Base-by-base conservation (phyloP, 2,888 invertebrate genomes). In the Drosophila anomalata region DNA sequence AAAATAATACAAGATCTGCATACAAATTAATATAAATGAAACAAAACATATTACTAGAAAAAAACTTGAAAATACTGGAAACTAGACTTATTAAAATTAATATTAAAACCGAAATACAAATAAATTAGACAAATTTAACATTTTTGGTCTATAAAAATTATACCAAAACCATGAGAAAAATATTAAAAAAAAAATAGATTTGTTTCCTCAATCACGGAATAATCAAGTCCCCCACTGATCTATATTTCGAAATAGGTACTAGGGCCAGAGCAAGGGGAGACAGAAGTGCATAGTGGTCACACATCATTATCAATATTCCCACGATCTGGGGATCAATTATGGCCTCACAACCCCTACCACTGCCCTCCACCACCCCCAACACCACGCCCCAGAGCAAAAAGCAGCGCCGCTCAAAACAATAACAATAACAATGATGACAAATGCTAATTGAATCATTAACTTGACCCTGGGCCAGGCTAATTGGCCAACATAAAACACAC, bases 361-460 rank as follows among this genome's bases (percentile, higher is more conserved):
- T 22, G 22, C 22, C 22, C 22, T 22, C 8, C 29, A n/a, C n/a
- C 36, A n/a, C 36, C 36, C 33, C 42, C 17, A 42, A 4, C 2
- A 20, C 22, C 44, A 33, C 31, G 14, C 39, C 31, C 29, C 8
- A 42, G 33, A 48, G 20, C 12, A 20, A 20, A 12, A 33, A 5
- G 39, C 39, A 17, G 20, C 41, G 11, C 36, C 17, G 41, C 41
- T 42, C 3, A 20, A 42, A 42, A 42, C 41, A 42, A 42, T 42
- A 59, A 53, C 51, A 56, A 60, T 55, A 66, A 48, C 66, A 72
- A 67, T 56, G 84, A 81, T 82, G 82, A 84, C 84, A 82, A 82
- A 82, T 82, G 82, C 79, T 82, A 82, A 82, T 82, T 82, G 84
- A 82, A 82, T 82, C 84, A 82, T 82, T 82, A 79, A 81, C 78